phyloP scores from a whole-genome alignment of 2,888 invertebrate species.

The Dermolepida albohirtum region DNA sequence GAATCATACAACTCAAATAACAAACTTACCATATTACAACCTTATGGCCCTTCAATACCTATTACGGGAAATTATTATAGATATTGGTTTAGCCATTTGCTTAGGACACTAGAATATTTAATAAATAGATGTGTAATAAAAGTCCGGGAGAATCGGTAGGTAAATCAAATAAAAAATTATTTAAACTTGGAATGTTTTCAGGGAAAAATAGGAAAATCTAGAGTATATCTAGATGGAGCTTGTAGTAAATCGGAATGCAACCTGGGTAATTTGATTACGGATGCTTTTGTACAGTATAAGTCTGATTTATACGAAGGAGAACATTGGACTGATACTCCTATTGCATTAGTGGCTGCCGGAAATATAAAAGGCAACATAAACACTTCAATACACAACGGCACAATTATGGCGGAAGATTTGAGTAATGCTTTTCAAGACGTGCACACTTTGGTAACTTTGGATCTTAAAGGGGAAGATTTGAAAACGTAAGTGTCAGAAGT shows the following conservation, averaged over 20 bases:
- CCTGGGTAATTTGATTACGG: constrained; percentile 36
- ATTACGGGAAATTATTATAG: too few relatives aligned
- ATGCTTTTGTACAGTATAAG: constrained; percentile 26
- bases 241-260: constrained; percentile 35
- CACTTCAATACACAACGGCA: constrained; percentile 10
- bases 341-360: constrained; percentile 30
- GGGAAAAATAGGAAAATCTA: constrained; percentile 53
- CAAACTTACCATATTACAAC: too few relatives aligned
- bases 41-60: too few relatives aligned
- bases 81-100: too few relatives aligned
- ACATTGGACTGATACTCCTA: constrained; percentile 38
- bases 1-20: too few relatives aligned
- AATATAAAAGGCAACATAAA: constrained; percentile 33
- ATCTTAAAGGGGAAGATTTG: constrained; percentile 75
- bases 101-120: too few relatives aligned
- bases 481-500: constrained; percentile 59
- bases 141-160: too few relatives aligned
- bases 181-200: constrained; percentile 66
- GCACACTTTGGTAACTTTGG: constrained; percentile 76
- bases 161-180: constrained; percentile 71
- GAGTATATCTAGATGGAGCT: constrained; percentile 32
- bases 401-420: constrained; percentile 71
- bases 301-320: constrained; percentile 18
- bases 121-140: too few relatives aligned
- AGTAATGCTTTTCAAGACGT: constrained; percentile 65